Evolutionary conservation across 2,113 vertebrate genomes (phyloP).

Genomic region (Coreoperca whiteheadi): DNA sequence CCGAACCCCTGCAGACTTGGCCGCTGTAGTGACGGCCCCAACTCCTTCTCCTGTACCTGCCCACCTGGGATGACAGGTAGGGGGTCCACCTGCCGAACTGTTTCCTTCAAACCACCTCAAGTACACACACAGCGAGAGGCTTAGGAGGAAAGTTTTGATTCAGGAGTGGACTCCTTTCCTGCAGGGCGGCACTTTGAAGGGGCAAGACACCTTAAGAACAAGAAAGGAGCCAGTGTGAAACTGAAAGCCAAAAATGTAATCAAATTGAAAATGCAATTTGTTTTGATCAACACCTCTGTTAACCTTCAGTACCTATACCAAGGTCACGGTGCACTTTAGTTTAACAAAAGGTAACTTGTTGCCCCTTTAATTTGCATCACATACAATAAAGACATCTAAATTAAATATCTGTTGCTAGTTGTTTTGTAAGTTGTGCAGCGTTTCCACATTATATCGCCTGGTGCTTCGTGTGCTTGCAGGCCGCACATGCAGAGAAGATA

Average conservation of each 20-base stretch:
- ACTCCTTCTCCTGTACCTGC: conserved; percentile 89
- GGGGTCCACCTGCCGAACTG: too few relatives aligned
- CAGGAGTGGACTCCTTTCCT: neutral
- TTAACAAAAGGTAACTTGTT: neutral
- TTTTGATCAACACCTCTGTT: too few relatives aligned
- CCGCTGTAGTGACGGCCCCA: conserved; percentile 84
- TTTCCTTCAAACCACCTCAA: neutral
- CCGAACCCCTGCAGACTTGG: conserved; percentile 88
- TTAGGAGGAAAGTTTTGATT: neutral
- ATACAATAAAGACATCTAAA: neutral
- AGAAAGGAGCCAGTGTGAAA: neutral
- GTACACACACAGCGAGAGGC: neutral
- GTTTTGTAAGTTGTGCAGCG: neutral
- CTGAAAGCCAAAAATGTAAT: neutral
- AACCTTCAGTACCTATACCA: neutral
- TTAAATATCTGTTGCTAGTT: neutral
- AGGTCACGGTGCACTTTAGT: neutral
- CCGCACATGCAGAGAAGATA: conserved; percentile 88
- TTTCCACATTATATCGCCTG: fast-evolving
- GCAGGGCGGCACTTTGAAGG: neutral
- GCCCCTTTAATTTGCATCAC: neutral
- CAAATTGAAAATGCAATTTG: too few relatives aligned
- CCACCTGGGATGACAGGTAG: conserved; percentile 87
- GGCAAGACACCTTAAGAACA: neutral
- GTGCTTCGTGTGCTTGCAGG: conserved; percentile 77